Evolutionary conservation across 2,113 vertebrate genomes (phyloP), one percentile per base, ranked within the genome.

Genomic region (Thomomys bottae): DNA sequence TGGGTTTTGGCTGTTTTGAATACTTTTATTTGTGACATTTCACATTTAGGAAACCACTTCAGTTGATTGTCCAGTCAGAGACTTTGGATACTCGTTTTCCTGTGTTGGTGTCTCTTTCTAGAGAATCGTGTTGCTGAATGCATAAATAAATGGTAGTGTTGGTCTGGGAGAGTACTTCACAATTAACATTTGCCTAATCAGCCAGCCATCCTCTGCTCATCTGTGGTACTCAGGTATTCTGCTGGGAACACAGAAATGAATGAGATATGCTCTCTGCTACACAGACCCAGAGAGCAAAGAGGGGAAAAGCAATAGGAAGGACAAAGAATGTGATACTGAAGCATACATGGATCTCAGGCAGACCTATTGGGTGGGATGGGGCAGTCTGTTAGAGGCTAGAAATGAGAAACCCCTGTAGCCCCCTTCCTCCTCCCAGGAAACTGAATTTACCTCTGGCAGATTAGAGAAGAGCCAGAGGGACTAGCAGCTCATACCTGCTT

Each of bases 131-230:
- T 95, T 91, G 45, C 89, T 71, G 2, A n/a, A 38, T 61, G 17
- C 30, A 32, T 36, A 89, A 81, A 61, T 70, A 42, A 71, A 63
- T 57, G 57, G 66, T 76, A 59, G 68, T 45, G 34, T n/a, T 61
- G 75, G 68, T 84, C 36, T 77, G n/a, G 61, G 12, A 94, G 26
- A 92, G 32, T 26, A 66, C 45, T 81, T 89, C 68, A 67, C 45
- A 90, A 45, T 80, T 86, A 28, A 28, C 2, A 83, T 77, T 81
- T 76, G 40, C 80, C 84, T 26, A 72, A 88, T 87, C 14, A 78
- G 40, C 59, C 71, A 67, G 38, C 36, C 54, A 73, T 89, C 61
- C 79, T 45, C 20, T 49, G n/a, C 23, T 88, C 34, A n/a, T 61
- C 23, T 7, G 57, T 7, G 20, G 28, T 78, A 61, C 36, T 49